A percentile compares a stretch with the other conserved stretches of the same genome.
phyloP scores from a whole-genome alignment of 2,797 vertebrate genomes.

The Okamejei kenojei region DNA sequence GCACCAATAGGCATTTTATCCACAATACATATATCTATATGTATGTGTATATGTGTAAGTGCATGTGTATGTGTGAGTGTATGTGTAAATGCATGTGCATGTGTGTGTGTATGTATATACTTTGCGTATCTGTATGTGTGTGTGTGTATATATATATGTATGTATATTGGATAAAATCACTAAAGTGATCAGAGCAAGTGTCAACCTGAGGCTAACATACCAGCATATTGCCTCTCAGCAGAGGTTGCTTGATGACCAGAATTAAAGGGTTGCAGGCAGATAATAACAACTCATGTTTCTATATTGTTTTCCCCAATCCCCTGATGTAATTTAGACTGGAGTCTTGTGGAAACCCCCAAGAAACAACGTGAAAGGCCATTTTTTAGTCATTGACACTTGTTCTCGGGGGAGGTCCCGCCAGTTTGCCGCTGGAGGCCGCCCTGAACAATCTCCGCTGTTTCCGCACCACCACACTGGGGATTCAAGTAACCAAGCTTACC shows the following conservation, averaged over 20 bases:
- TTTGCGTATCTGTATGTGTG: too few relatives aligned
- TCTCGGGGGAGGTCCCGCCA: not conserved
- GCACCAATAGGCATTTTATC: too few relatives aligned
- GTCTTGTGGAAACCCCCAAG: not conserved
- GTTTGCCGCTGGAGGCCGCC: not conserved
- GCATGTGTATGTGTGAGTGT: too few relatives aligned
- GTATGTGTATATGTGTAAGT: too few relatives aligned
- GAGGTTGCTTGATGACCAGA: not conserved
- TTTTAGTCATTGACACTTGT: constrained; percentile 1
- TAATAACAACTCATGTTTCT: not conserved
- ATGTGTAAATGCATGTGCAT: too few relatives aligned
- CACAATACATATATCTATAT: too few relatives aligned
- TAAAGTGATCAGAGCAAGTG: not conserved
- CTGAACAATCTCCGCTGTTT: not conserved
- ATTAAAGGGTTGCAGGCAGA: not conserved
- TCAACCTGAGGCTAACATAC: not conserved
- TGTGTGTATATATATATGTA: too few relatives aligned
- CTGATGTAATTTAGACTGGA: not conserved
- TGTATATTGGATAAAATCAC: too few relatives aligned
- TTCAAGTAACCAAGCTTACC: not conserved
- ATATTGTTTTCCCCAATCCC: not conserved
- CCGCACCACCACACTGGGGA: not conserved
- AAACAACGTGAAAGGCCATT: not conserved
- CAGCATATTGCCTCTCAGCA: not conserved
- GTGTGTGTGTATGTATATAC: too few relatives aligned